Evolutionary conservation across 2,797 vertebrate species (phyloP), one percentile per base, ranked within the genome.

Genomic region (Sebastes kiyomatsui): DNA sequence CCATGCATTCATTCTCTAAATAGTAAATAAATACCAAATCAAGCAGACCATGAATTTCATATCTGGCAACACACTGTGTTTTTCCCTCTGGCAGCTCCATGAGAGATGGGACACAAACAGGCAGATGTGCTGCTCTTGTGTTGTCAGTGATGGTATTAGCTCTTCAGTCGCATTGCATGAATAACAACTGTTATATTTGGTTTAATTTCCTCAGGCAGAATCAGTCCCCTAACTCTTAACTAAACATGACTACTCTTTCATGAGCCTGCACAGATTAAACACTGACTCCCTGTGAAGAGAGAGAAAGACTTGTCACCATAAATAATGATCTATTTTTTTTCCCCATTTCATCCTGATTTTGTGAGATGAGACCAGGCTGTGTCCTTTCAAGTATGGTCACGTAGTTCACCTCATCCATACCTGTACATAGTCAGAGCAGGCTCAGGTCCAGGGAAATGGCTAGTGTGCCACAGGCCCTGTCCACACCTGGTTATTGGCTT

Each of bases 171-270:
- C 67, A 77, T 54, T 54, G 85, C 79, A 89, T 76, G 68, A 88
- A 77, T 80, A 83, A 81, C 56, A 84, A 67, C 78, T 32, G 84
- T 75, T 84, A 85, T 75, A 81, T 88, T 83, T 80, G 58, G 75
- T 77, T 83, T 77, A 7, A 35, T 80, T 82, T 72, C 81, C 87
- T 4, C 2, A 74, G 87, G 88, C 88, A 68, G 49, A 72, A 65
- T 80, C 59, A 67, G 75, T 67, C 64, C 27, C 38, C 38, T 2
- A 27, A 52, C 25, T 67, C 38, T 6, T 7, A 22, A 65, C 16
- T 80, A 38, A 42, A 77, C 69, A 77, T 62, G 64, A 73, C 68
- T 72, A 72, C 6, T 59, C 10, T 60, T 56, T 30, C 18, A 49
- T 52, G 54, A 80, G 68, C 49, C 62, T 75, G 46, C 38, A 67